Evolutionary conservation across 2,797 vertebrate species (phyloP), one percentile per base, ranked within the genome.

Genomic region (Sphenodon punctatus): DNA sequence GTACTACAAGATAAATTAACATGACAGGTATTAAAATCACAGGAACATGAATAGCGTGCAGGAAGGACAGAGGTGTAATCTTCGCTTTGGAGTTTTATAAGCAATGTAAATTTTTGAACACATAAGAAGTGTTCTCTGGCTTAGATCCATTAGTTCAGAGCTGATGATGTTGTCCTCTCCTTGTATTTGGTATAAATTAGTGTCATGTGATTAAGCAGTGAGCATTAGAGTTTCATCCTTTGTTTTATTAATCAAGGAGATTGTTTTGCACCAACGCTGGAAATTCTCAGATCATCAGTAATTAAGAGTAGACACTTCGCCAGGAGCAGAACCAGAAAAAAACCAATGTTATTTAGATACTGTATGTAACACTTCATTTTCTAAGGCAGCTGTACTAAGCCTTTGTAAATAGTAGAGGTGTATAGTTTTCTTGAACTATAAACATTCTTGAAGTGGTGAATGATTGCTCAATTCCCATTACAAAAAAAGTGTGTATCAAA

Each of bases 91-190:
- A 4, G 46, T 42, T 48, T 67, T 9, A 22, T 34, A 41, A 30
- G 59, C 79, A 88, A 22, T 32, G 6, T 22, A 63, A 63, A 7
- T 4, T n/a, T 82, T 68, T 56, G 65, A 20, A 34, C 15, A 65
- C 11, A n/a, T n/a, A 61, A n/a, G 3, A 36, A 60, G 42, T 3
- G 66, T 6, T 38, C 9, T 80, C 77, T 68, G 70, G 49, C 79
- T 16, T 70, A 4, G 41, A 53, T 8, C 69, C 3, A 46, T 0
- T 30, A 51, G 3, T 20, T 39, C 32, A 61, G 10, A 75, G 64
- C 13, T 4, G 5, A 4, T 67, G 27, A 19, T 15, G 22, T 5
- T 32, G 39, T 85, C n/a, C 27, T 36, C 0, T 1, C 48, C 34
- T 75, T 67, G 22, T 14, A 58, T 71, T 67, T 25, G 48, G 80